Conservation (phyloP, 2,888 invertebrate species). For the Anorthoa munda region DNA sequence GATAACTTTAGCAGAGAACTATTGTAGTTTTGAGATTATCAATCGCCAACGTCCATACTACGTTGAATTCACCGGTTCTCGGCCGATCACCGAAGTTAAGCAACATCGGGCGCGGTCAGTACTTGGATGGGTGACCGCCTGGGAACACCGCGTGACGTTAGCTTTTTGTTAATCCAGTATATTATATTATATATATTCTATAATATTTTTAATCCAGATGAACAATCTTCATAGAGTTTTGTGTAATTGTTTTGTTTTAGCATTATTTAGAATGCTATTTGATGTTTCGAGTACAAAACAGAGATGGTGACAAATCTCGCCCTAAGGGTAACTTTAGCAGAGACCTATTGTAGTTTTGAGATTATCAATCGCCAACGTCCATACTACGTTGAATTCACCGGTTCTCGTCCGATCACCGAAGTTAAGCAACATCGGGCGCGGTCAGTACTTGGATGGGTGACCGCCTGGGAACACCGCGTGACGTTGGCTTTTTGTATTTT, state of each 20-base stretch:
- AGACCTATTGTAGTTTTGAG: too few species aligned
- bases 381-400: slow-evolving; percentile 83
- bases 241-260: too few species aligned
- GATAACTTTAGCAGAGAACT: too few species aligned
- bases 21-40: too few species aligned
- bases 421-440: slow-evolving; percentile 88
- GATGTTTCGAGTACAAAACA: too few species aligned
- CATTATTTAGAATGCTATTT: too few species aligned
- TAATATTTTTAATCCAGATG: too few species aligned
- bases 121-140: slow-evolving; percentile 85
- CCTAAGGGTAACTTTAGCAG: too few species aligned
- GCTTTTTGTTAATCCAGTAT: slow-evolving; percentile 67
- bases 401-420: slow-evolving; percentile 89
- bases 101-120: slow-evolving; percentile 84
- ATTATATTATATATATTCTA: too few species aligned
- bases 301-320: too few species aligned
- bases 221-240: too few species aligned
- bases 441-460: slow-evolving; percentile 88
- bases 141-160: slow-evolving; percentile 80
- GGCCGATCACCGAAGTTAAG: slow-evolving; percentile 67
- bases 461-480: slow-evolving; percentile 83
- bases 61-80: slow-evolving; percentile 82
- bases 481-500: slow-evolving; percentile 72
- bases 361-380: too few species aligned
- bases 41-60: slow-evolving; percentile 75